Conservation (phyloP, 2,113 vertebrate genomes). For the Meriones unguiculatus region DNA sequence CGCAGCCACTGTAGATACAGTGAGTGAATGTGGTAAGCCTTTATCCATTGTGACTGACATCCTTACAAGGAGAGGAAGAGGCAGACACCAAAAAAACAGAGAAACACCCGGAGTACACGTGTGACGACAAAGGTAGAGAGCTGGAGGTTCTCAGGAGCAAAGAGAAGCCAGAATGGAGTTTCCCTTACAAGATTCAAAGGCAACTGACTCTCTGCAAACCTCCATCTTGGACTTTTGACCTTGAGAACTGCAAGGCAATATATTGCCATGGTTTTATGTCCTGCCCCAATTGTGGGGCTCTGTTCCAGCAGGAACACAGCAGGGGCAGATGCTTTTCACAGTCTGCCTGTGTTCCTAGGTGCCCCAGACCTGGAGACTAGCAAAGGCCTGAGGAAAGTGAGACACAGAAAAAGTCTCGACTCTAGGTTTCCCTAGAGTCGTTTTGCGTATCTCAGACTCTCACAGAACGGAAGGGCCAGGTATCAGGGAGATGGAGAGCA, state of each 20-base stretch:
- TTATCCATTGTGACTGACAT: neutral
- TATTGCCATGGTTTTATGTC: neutral
- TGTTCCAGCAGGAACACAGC: fast-evolving
- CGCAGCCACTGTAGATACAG: too few relatives aligned
- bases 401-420: neutral
- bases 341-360: neutral
- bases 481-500: fast-evolving
- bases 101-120: fast-evolving
- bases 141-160: neutral
- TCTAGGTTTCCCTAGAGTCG: fast-evolving
- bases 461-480: fast-evolving
- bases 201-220: fast-evolving
- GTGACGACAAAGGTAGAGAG: neutral
- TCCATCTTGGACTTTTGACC: neutral
- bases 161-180: too few relatives aligned
- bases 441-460: neutral
- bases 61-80: neutral
- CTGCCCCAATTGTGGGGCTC: neutral
- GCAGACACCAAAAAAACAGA: too few relatives aligned
- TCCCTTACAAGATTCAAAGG: neutral
- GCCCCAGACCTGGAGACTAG: neutral
- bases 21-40: neutral
- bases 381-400: neutral
- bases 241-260: neutral
- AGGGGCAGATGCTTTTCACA: neutral